Evolutionary conservation across 1,140 invertebrate genomes (phyloP).

Genomic region (Uloborus diversus): DNA sequence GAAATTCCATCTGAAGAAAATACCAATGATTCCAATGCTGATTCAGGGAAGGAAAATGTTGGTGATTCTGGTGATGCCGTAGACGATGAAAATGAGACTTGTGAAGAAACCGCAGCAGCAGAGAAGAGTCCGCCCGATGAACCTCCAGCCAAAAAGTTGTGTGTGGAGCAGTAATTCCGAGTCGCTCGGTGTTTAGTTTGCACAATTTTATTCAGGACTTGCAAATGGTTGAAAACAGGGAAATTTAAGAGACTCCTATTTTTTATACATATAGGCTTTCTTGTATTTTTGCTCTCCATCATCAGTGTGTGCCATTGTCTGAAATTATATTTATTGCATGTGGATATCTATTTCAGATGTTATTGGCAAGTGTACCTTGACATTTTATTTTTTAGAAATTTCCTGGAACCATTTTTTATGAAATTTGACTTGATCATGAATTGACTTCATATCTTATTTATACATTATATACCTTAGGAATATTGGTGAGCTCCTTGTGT

Average conservation of each 20-base stretch:
- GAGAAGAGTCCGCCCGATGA: conserved; percentile 35
- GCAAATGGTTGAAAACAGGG: conserved; percentile 54
- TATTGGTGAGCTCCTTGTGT: too few species aligned
- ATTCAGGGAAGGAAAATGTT: conserved; percentile 51
- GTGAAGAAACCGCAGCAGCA: not conserved
- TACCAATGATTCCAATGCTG: conserved; percentile 51
- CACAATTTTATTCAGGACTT: conserved; percentile 56
- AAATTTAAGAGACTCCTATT: conserved; percentile 55
- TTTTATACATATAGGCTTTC: conserved; percentile 57
- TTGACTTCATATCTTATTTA: too few species aligned
- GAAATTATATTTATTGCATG: conserved; percentile 56
- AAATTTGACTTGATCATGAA: too few species aligned
- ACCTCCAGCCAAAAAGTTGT: conserved; percentile 49
- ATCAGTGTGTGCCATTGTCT: conserved; percentile 56
- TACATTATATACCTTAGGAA: too few species aligned
- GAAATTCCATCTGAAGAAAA: conserved; percentile 46
- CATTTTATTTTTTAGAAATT: too few species aligned
- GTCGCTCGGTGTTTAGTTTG: conserved; percentile 24
- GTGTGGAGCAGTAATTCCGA: conserved; percentile 46
- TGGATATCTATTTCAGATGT: conserved; percentile 1
- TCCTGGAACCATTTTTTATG: too few species aligned
- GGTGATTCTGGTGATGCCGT: conserved; percentile 25
- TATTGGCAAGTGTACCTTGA: not conserved
- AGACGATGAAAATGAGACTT: conserved; percentile 12
- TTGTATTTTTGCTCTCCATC: conserved; percentile 55